Evolutionary conservation across 2,888 invertebrate genomes (phyloP), one percentile per base, ranked within the genome.

Genomic region (Pseudolycoriella hygida): DNA sequence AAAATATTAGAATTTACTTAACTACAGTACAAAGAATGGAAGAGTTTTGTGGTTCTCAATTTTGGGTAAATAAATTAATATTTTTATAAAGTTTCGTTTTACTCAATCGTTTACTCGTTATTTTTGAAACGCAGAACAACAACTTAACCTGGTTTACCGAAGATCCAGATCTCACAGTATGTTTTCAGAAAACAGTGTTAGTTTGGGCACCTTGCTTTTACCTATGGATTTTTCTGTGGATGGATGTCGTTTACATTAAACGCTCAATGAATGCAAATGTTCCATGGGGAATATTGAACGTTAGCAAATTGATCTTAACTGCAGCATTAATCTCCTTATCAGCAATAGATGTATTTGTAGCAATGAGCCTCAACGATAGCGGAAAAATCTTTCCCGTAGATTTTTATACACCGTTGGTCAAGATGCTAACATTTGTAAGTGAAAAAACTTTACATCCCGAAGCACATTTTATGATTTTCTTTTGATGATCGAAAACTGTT

Each of bases 141-240:
- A 25, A 25, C 25, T 25, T 25, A 53, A 74, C 87, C 46, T 90
- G 90, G 90, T 61, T 81, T 57, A 82, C 92, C 15, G 68, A 74
- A 6, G 72, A 80, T 62, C 96, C 92, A 34, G 81, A 87, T 59
- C 71, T 96, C 52, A 87, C 93, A 50, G 73, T 73, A 59, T 97
- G 96, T 65, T 93, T 96, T 64, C 83, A 93, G 67, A 81, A 84
- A 61, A 93, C 94, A 1, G 79, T 85, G 1, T 66, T 96, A 20
- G 71, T 89, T 43, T 96, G 94, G 93, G 66, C 76, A 31, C 94
- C 96, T 1, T 88, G 89, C 62, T 70, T 73, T 43, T 87, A 85
- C 61, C 67, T 92, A 15, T 90, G 88, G 87, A 52, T 76, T 1
- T 76, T 83, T 54, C 70, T 80, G 4, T 67, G 77, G 32, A 67